Evolutionary conservation across 2,888 invertebrate genomes (phyloP), one percentile per base, ranked within the genome.

Genomic region (Augochlorella aurata): DNA sequence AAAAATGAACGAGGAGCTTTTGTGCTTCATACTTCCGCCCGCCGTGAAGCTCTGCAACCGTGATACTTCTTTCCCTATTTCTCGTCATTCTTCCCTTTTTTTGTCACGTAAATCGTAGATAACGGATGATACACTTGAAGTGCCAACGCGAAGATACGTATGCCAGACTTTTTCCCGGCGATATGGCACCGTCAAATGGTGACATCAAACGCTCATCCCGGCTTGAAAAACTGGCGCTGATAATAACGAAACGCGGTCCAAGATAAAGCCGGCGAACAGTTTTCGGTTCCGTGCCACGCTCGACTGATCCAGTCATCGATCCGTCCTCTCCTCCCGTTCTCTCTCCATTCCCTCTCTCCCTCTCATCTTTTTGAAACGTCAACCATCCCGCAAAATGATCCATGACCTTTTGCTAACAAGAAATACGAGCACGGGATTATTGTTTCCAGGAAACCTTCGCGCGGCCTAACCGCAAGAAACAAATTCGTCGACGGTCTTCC

Each of bases 171-270:
- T 80, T 58, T 69, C 73, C 76, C 58, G 77, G 68, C 73, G 84
- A 86, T 86, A 86, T 50, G 68, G 52, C 52, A 63, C 72, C 74
- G 74, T 81, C 78, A 79, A 84, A 84, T 76, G 76, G 85, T 75
- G 80, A 75, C 74, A 83, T 80, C 77, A 77, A 81, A 79, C 83
- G 61, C 63, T 49, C 74, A 49, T 67, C 38, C 78, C 74, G 81
- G 78, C 81, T 85, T 81, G 85, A 87, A 87, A 87, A 87, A 87
- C 88, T 81, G 79, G 63, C 69, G 54, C 77, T 76, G 87, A 85
- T 87, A 87, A 85, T 85, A 87, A 87, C 86, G 76, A 74, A 78
- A 77, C 77, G 77, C 61, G 80, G 65, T 21, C 38, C 69, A 68
- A 85, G 88, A 87, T 87, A 87, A 85, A 87, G 72, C 77, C 79